Evolutionary conservation across 2,113 vertebrate genomes (phyloP).

Genomic region (Anhinga anhinga): DNA sequence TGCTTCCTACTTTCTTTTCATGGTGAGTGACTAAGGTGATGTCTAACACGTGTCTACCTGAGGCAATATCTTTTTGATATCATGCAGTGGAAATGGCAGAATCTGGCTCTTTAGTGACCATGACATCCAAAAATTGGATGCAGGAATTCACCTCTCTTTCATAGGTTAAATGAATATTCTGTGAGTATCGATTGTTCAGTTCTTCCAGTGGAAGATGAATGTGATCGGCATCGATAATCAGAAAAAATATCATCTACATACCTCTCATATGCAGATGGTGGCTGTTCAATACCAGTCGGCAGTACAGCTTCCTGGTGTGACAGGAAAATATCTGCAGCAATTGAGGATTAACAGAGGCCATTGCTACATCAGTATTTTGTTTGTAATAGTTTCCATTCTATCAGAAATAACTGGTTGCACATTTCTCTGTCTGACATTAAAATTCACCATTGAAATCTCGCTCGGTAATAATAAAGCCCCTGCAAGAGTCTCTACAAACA

Average conservation of each 20-base stretch:
- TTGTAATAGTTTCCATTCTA: constrained; percentile 60
- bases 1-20: background rate
- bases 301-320: constrained; percentile 27
- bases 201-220: constrained; percentile 52
- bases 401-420: constrained; percentile 60
- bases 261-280: constrained; percentile 7
- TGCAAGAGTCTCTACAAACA: constrained; percentile 71
- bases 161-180: constrained; percentile 60
- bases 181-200: constrained; percentile 42
- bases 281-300: background rate
- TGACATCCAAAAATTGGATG: constrained; percentile 43
- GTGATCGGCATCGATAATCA: constrained; percentile 47
- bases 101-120: constrained; percentile 50
- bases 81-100: constrained; percentile 21
- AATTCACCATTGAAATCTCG: constrained; percentile 63
- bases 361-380: constrained; percentile 33
- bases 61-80: constrained; percentile 34
- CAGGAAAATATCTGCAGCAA: constrained; percentile 47
- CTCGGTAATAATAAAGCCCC: constrained; percentile 67
- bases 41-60: background rate
- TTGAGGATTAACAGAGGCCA: constrained; percentile 33
- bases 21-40: background rate
- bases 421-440: constrained; percentile 61
- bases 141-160: constrained; percentile 50
- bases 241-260: constrained; percentile 46